Evolutionary conservation across 1,140 invertebrate genomes (phyloP).

Genomic region (Cydia pomonella): DNA sequence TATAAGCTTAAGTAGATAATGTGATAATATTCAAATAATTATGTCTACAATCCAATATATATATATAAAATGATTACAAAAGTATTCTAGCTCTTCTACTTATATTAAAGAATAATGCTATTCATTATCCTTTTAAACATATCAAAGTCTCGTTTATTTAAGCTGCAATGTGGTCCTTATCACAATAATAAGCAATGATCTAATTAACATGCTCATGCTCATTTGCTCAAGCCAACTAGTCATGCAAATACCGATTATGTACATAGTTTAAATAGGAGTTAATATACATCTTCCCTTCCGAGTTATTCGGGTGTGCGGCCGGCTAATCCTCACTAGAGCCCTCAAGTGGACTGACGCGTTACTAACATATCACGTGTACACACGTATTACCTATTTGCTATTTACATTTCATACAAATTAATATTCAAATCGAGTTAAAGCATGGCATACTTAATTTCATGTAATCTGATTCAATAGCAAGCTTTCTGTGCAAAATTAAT

Average conservation of each 20-base stretch:
- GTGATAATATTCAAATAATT: no score
- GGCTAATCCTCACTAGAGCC: conserved; percentile 13
- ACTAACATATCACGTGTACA: conserved; percentile 11
- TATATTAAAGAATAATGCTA: no score
- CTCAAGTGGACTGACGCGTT: conserved; percentile 15
- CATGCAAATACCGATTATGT: not conserved
- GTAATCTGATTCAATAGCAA: not conserved
- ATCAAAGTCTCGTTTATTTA: no score
- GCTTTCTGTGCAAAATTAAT: not conserved
- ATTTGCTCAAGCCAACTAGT: not conserved
- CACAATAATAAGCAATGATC: not conserved
- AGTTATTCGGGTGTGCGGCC: conserved; percentile 15
- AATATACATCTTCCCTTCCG: not conserved
- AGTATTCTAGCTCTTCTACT: no score
- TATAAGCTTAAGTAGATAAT: no score
- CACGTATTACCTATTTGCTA: conserved; percentile 23
- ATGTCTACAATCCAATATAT: no score
- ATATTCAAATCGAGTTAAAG: not conserved
- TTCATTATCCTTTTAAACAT: no score
- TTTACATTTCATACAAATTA: not conserved
- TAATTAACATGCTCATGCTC: not conserved
- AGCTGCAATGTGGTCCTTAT: not conserved
- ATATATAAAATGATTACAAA: no score
- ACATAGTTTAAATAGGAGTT: conserved; percentile 1
- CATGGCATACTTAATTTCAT: not conserved